Base-by-base conservation (phyloP, 64 coral and sea anemone genomes). In the Stichodactyla mertensii region DNA sequence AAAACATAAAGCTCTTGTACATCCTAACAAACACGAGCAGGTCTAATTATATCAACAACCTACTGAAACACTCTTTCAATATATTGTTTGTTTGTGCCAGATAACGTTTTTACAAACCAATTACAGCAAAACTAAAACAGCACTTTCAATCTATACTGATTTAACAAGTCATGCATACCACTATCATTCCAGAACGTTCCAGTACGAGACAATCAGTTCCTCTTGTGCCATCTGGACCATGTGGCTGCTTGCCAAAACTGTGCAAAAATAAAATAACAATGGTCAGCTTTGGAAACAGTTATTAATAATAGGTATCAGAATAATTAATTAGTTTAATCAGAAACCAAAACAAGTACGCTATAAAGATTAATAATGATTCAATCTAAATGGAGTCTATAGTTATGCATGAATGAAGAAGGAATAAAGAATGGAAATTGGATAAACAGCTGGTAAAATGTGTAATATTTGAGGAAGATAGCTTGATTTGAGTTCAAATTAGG, bases 241-340 rank as follows among this genome's bases (percentile, higher is more conserved):
- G 88, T 13, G 97, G 97, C 28, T 95, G 97, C 66, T 99, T 99
- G 36, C 97, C 97, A 95, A 99, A 99, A 83, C 97, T 99, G 45
- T 11, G 84, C 56, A 54, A 87, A 6, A 77, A 83, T 77, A 85
- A 71, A 51, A 51, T 7, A 57, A 10, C 8, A 27, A 11, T 0
- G 10, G 4, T 7, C 66, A 70, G 22, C 22, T 7, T 23, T 70
- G 0, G 60, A 4, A 22, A 31, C 26, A 74, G 10, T 28, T 27
- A 74, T 31, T 27, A 45, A 74, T 51, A 16, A 62, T 57, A 18
- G 52, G 55, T 61, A 55, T 79, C 54, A 54, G 10, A 16, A 0
- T 51, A 28, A 5, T 57, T 20, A 85, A 71, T n/a, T 13, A 84
- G 19, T 55, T 4, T 28, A 4, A 26, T 13, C 8, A 74, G 56